These are phyloP conservation scores for Xiphorhynchus erythropygius DNA, from an alignment of 2,797 vertebrate genomes.

Conservation along the genomic window DNA sequence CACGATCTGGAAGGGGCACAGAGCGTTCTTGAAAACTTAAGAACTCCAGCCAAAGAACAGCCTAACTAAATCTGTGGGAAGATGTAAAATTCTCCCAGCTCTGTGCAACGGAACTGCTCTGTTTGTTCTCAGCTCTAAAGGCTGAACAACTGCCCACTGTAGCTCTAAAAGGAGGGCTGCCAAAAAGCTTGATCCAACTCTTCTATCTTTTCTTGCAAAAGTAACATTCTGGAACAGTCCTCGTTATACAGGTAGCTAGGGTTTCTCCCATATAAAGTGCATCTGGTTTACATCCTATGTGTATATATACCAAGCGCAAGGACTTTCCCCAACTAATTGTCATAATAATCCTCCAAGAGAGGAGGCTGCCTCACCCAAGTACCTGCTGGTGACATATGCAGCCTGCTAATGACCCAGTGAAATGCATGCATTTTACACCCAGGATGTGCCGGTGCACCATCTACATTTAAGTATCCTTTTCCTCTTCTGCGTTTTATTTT, in stretches of 20 bases:
- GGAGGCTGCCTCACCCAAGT: background rate
- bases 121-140: slow-evolving; percentile 32
- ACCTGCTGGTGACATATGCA: slow-evolving; percentile 22
- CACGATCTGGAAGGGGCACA: slow-evolving; percentile 16
- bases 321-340: background rate
- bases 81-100: slow-evolving; percentile 25
- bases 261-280: slow-evolving; percentile 74
- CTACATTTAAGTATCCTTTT: background rate
- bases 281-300: slow-evolving; percentile 28
- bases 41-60: slow-evolving; percentile 28
- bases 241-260: slow-evolving; percentile 16
- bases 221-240: slow-evolving; percentile 20
- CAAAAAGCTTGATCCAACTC: slow-evolving; percentile 31
- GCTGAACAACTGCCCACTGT: slow-evolving; percentile 21
- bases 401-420: background rate
- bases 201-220: slow-evolving; percentile 17
- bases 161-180: slow-evolving; percentile 12
- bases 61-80: slow-evolving; percentile 29
- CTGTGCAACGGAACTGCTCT: slow-evolving; percentile 29
- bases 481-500: background rate
- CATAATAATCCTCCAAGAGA: slow-evolving; percentile 16
- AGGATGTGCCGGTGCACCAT: background rate
- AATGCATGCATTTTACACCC: background rate
- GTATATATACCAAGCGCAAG: background rate
- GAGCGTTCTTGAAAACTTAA: slow-evolving; percentile 19